Conservation (phyloP, 2,888 invertebrate genomes). For the Steinernema carpocapsae region DNA sequence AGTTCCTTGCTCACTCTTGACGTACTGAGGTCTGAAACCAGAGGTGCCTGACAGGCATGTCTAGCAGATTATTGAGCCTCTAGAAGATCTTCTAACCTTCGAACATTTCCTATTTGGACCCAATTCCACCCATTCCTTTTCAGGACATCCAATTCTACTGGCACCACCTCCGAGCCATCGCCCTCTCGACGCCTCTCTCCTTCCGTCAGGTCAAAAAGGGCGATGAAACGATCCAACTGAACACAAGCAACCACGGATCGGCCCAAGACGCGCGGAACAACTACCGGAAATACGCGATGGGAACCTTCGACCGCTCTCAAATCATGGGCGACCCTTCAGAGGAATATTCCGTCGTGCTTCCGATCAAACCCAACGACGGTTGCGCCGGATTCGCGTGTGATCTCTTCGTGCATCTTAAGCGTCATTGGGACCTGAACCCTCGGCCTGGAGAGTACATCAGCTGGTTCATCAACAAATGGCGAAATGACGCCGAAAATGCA, state of each 20-base stretch:
- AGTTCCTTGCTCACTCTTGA: too few species aligned
- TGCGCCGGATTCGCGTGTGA: slow-evolving; percentile 47
- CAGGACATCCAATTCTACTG: slow-evolving; percentile 52
- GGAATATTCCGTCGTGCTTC: slow-evolving; percentile 28
- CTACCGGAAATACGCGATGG: slow-evolving; percentile 40
- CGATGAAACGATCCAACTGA: slow-evolving; percentile 1
- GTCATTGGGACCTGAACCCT: slow-evolving; percentile 62
- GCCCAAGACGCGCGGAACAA: background rate
- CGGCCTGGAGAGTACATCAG: slow-evolving; percentile 43
- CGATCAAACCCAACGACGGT: slow-evolving; percentile 39
- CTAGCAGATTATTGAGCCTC: too few species aligned
- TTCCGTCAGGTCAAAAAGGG: slow-evolving; percentile 40
- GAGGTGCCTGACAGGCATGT: too few species aligned
- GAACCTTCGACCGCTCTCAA: slow-evolving; percentile 38
- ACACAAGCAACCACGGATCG: background rate
- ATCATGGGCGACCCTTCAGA: slow-evolving; percentile 30
- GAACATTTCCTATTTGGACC: too few species aligned
- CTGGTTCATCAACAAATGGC: slow-evolving; percentile 55
- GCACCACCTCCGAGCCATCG: slow-evolving; percentile 63
- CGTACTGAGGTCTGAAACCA: too few species aligned
- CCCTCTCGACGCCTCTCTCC: slow-evolving; percentile 56
- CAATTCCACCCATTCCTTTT: background rate
- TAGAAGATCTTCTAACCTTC: too few species aligned
- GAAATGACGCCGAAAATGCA: slow-evolving; percentile 38
- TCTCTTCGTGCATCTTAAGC: slow-evolving; percentile 52